A percentile compares a stretch with the other conserved stretches of the same genome.
phyloP scores from a whole-genome alignment of 1,140 invertebrate species.

The Atopsyche davidsoni region DNA sequence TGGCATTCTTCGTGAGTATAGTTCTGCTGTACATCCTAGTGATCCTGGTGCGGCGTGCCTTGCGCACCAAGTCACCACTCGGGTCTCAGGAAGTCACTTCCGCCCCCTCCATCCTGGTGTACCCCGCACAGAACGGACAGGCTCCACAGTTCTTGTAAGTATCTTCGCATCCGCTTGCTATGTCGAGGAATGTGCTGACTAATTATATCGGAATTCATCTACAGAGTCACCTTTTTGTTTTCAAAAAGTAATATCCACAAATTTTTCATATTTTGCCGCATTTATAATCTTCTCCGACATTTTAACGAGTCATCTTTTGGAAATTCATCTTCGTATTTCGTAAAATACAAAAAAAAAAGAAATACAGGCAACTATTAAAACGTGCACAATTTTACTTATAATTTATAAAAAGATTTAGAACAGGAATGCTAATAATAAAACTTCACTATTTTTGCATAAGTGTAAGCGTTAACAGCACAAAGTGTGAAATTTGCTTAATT shows the following conservation, averaged over 20 bases:
- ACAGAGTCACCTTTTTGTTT: not conserved
- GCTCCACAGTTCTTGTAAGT: slow-evolving; percentile 22
- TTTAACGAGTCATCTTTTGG: too few relatives aligned
- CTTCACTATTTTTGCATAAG: too few relatives aligned
- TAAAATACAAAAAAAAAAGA: too few relatives aligned
- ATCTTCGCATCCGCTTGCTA: not conserved
- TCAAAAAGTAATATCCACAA: not conserved
- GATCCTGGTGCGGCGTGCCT: slow-evolving; percentile 12
- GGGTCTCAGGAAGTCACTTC: slow-evolving; percentile 17
- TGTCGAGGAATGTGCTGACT: not conserved
- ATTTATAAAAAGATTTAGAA: too few relatives aligned
- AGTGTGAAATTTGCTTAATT: too few relatives aligned
- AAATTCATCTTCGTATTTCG: too few relatives aligned
- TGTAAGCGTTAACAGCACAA: too few relatives aligned
- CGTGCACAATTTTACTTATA: too few relatives aligned
- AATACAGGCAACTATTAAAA: too few relatives aligned
- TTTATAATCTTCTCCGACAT: too few relatives aligned
- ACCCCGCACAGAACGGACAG: slow-evolving; percentile 24
- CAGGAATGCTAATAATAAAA: too few relatives aligned
- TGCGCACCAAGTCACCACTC: slow-evolving; percentile 15
- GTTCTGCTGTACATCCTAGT: slow-evolving; percentile 6
- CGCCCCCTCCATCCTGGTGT: slow-evolving; percentile 22
- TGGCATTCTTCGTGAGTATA: slow-evolving; percentile 9
- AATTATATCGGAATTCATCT: not conserved
- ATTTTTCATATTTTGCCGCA: not conserved